Percentiles rank a stretch among this genome's conserved stretches.
These are phyloP conservation scores for Drosophila pruinosa DNA, from an alignment of 1,140 invertebrate genomes.

Conservation along the genomic window DNA sequence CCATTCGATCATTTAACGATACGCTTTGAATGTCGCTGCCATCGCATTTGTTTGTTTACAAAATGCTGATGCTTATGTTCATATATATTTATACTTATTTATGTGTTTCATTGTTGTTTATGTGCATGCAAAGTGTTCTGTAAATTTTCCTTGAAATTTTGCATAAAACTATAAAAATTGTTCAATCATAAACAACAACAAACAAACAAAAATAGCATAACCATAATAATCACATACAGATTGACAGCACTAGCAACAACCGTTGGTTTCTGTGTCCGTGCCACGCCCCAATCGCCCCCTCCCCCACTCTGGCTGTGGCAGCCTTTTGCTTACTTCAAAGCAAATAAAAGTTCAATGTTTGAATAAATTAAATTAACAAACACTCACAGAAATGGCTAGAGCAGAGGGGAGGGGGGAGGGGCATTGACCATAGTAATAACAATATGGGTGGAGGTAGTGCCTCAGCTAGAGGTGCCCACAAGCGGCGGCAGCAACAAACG, in stretches of 20 bases:
- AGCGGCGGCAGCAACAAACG: constrained; percentile 17
- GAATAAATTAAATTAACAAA: constrained; percentile 68
- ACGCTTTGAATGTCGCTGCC: neutral
- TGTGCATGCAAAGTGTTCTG: constrained; percentile 39
- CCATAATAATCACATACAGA: constrained; percentile 20
- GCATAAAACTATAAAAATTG: constrained; percentile 56
- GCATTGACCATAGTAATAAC: constrained; percentile 16
- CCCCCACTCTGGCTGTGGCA: neutral
- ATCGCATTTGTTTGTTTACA: constrained; percentile 34
- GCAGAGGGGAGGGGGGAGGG: neutral
- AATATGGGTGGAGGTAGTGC: constrained; percentile 39
- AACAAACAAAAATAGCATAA: constrained; percentile 15
- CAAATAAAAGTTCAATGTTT: constrained; percentile 78
- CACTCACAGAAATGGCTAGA: neutral
- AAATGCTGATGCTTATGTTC: constrained; percentile 27
- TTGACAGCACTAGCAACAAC: constrained; percentile 28
- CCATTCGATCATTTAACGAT: neutral
- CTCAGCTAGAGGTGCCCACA: constrained; percentile 38
- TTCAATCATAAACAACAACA: constrained; percentile 28
- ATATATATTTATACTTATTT: constrained; percentile 23
- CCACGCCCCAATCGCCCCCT: constrained; percentile 27
- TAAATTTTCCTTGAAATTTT: constrained; percentile 68
- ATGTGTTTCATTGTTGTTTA: constrained; percentile 30
- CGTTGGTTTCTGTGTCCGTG: constrained; percentile 36
- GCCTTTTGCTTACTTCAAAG: constrained; percentile 52